These are phyloP conservation scores for Meleagris gallopavo DNA, from an alignment of 2,113 vertebrate genomes.

Conservation along the genomic window DNA sequence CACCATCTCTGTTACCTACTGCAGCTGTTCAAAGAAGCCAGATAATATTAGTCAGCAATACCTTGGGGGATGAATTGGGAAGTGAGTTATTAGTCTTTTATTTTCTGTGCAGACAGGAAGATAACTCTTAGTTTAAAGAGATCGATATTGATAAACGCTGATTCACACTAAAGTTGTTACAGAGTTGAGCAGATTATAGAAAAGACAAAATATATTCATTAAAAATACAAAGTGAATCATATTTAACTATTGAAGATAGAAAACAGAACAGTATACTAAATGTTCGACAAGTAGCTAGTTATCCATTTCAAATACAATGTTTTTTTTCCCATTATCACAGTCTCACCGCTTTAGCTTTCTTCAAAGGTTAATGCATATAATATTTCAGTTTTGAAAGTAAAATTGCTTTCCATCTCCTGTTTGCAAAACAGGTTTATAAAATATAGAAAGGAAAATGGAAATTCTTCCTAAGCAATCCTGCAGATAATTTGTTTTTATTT, in stretches of 20 bases:
- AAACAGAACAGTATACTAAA: neutral
- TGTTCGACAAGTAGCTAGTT: neutral
- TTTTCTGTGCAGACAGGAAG: neutral
- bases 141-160: constrained; percentile 41
- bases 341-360: neutral
- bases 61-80: neutral
- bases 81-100: constrained; percentile 22
- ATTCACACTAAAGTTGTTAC: neutral
- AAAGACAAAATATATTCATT: constrained; percentile 4
- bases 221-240: neutral
- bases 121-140: neutral
- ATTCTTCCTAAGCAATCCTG: neutral
- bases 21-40: neutral
- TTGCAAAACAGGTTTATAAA: neutral
- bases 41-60: neutral
- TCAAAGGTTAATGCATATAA: neutral
- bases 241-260: neutral
- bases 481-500: neutral
- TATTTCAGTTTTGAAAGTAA: constrained; percentile 33
- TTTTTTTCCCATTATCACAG: neutral
- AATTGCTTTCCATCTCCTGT: neutral
- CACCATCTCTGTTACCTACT: neutral
- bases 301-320: neutral
- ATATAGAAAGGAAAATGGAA: neutral
- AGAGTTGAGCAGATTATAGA: neutral